phyloP scores from a whole-genome alignment of 2,888 invertebrate genomes.

The Synanthedon myopaeformis region DNA sequence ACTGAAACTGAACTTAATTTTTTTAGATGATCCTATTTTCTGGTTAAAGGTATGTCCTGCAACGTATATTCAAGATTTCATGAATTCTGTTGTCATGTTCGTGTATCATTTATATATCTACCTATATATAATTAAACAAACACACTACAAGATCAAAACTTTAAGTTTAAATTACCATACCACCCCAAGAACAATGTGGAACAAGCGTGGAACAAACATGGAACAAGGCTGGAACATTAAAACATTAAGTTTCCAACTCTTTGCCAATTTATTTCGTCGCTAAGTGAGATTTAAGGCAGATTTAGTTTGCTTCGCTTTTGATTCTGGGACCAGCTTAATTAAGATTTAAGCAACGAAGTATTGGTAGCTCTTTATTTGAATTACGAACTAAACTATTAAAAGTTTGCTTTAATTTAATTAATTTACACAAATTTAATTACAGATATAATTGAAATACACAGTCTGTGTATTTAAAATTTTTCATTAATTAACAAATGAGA shows the following conservation, averaged over 20 bases:
- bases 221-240: slow-evolving; percentile 2
- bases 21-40: no score
- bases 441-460: no score
- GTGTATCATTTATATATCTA: no score
- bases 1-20: no score
- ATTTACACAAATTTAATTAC: no score
- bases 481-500: no score
- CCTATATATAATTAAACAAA: background rate
- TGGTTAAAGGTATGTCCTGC: no score
- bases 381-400: no score
- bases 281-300: slow-evolving; percentile 16
- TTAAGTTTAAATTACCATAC: slow-evolving; percentile 23
- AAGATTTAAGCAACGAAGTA: background rate
- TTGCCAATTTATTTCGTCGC: slow-evolving; percentile 17
- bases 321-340: background rate
- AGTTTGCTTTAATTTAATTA: no score
- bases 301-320: background rate
- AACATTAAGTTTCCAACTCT: slow-evolving; percentile 20
- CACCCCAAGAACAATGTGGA: slow-evolving; percentile 13
- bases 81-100: no score
- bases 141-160: slow-evolving; percentile 12
- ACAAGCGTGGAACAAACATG: slow-evolving; percentile 6
- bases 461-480: no score
- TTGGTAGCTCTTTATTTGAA: background rate
- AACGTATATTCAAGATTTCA: no score